Base-by-base conservation (phyloP, 2,888 invertebrate genomes). In the Scrobipalpa costella region DNA sequence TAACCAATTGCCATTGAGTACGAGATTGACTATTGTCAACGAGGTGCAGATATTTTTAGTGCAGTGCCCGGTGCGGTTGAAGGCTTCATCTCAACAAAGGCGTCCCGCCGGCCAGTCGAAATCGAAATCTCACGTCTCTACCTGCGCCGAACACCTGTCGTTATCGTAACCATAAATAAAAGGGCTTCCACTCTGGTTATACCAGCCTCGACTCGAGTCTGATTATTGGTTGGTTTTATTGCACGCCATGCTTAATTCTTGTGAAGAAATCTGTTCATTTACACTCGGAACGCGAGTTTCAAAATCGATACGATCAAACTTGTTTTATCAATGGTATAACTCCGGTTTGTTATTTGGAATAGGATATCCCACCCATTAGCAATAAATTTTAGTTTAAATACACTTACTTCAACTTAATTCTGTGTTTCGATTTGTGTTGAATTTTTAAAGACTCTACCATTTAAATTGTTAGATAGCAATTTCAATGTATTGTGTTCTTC, bases 91-190 rank as follows among this genome's bases (percentile, higher is more conserved):
- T 71, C 71, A 72, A 79, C 78, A 80, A 79, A 82, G 79, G 76
- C 69, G 68, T 68, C 70, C 73, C 73, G 71, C 66, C 74, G 71
- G 72, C 67, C 72, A 68, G 17, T 52, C 61, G 9, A 68, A 61
- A 61, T 61, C 61, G 52, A 61, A 50, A 73, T 70, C 73, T 72
- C 70, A 72, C 70, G 67, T 67, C 71, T 77, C 85, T 90, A 90
- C 90, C 90, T 90, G 90, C 83, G 80, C 72, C 77, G 79, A 83
- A 83, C 90, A 90, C 89, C 90, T 90, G 90, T 85, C 88, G 83
- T 73, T 52, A 52, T 52, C 71, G 66, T 71, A 72, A 65, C 71
- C 71, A 72, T 76, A 77, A 74, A 76, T 75, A 76, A 63, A 63
- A 58, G 49, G 47, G 60, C 49, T 49, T 49, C 27, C 44, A 47